Base-by-base conservation (phyloP, 2,113 vertebrate genomes). In the Mastomys coucha region DNA sequence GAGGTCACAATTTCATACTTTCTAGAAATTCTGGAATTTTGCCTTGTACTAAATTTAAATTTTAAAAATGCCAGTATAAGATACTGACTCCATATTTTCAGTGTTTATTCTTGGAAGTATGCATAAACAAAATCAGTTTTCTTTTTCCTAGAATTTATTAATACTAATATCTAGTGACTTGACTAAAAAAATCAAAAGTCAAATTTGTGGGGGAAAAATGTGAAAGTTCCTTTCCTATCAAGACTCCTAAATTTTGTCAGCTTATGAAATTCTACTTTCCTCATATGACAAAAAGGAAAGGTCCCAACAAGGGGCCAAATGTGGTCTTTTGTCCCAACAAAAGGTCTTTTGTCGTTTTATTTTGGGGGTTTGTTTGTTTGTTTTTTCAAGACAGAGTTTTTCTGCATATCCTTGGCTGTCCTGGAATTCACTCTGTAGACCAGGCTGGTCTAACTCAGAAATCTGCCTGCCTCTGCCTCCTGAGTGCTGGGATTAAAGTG, bases 21-120 rank as follows among this genome's bases (percentile, higher is more conserved):
- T 95, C 90, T 86, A 96, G 26, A 65, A 98, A 98, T 75, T 77
- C 56, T 88, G 96, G 94, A 42, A 94, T 94, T 89, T 95, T 95
- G 53, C 96, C 96, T 97, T 97, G 90, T 53, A 97, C 97, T 98
- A 86, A 90, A 96, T 96, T 88, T 81, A 95, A 93, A 42, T n/a
- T 75, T 94, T 75, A 26, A 84, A 91, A 63, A 73, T 92, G 51
- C 51, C 76, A 58, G 72, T 70, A 36, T 75, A 65, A 92, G 56
- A 20, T 28, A 85, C 14, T 33, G 24, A 93, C 5, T 9, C 0
- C 24, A 0, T 72, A 39, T 93, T 97, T 97, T 92, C 94, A 93
- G 90, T 69, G 7, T 39, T 56, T 33, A 93, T 86, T 87, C 96
- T 45, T 85, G 94, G 36, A 81, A 86, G 36, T 81, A 56, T 82